These are phyloP conservation scores for Butorides virescens DNA, from an alignment of 2,113 vertebrate species.

Conservation along the genomic window DNA sequence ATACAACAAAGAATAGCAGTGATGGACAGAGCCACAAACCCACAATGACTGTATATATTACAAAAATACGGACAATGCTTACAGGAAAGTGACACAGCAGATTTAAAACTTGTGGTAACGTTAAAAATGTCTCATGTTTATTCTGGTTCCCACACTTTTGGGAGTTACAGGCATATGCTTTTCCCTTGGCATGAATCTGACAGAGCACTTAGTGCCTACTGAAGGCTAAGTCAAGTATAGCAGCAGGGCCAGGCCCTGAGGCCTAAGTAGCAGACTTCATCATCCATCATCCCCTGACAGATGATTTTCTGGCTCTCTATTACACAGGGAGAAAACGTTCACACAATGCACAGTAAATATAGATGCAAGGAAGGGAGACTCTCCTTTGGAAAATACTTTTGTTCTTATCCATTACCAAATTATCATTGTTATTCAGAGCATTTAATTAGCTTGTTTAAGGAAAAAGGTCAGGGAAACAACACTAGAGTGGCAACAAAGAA, in stretches of 20 bases:
- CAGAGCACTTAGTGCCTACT: slow-evolving; percentile 82
- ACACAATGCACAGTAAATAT: not conserved
- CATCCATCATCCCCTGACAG: slow-evolving; percentile 74
- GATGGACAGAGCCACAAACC: slow-evolving; percentile 55
- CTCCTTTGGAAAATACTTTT: not conserved
- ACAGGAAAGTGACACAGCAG: slow-evolving; percentile 68
- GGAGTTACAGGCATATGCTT: slow-evolving; percentile 80
- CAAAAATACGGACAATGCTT: slow-evolving; percentile 22
- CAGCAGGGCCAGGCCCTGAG: slow-evolving; percentile 76
- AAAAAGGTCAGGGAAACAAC: not conserved
- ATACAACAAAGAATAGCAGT: slow-evolving; percentile 6
- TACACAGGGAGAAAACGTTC: not conserved
- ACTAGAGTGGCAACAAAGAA: not conserved
- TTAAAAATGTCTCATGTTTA: slow-evolving; percentile 78
- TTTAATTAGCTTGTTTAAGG: not conserved
- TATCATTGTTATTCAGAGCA: not conserved
- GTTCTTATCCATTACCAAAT: not conserved
- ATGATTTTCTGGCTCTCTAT: slow-evolving; percentile 43
- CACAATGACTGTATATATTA: slow-evolving; percentile 32
- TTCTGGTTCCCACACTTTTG: slow-evolving; percentile 69
- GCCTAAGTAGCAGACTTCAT: slow-evolving; percentile 62
- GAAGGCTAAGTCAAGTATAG: slow-evolving; percentile 71
- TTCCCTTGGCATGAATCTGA: slow-evolving; percentile 78
- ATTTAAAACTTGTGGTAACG: slow-evolving; percentile 39
- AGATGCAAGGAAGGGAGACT: not conserved